phyloP scores from a whole-genome alignment of 2,888 invertebrate genomes.

The Nymphalis c-album region DNA sequence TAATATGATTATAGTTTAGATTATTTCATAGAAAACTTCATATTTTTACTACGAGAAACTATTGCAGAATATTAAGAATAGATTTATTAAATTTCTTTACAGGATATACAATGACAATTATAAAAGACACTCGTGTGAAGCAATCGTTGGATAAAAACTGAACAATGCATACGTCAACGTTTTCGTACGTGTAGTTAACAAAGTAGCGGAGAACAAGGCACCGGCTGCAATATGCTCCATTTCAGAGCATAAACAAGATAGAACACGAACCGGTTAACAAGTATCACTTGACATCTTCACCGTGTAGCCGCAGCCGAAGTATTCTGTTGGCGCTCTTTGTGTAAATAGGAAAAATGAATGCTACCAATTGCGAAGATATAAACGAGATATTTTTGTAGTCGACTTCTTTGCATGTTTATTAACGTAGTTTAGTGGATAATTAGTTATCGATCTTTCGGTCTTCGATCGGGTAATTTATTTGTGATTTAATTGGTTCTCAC shows the following conservation, averaged over 20 bases:
- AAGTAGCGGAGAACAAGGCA: slow-evolving; percentile 39
- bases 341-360: slow-evolving; percentile 25
- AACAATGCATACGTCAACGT: slow-evolving; percentile 27
- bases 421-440: too few relatives aligned
- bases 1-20: too few relatives aligned
- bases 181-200: slow-evolving; percentile 36
- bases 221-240: slow-evolving; percentile 51
- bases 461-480: too few relatives aligned
- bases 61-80: background rate
- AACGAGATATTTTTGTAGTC: too few relatives aligned
- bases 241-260: slow-evolving; percentile 65
- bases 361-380: too few relatives aligned
- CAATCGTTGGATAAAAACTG: slow-evolving; percentile 23
- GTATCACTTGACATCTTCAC: slow-evolving; percentile 63
- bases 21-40: too few relatives aligned
- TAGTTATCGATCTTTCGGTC: too few relatives aligned
- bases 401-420: too few relatives aligned
- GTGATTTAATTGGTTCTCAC: too few relatives aligned
- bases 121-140: background rate
- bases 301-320: slow-evolving; percentile 49
- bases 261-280: slow-evolving; percentile 62
- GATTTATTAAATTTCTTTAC: background rate
- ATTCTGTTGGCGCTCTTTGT: slow-evolving; percentile 49
- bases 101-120: background rate
- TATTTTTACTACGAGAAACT: too few relatives aligned